Evolutionary conservation across 2,797 vertebrate genomes (phyloP).

Genomic region (Epinephelus malabaricus): DNA sequence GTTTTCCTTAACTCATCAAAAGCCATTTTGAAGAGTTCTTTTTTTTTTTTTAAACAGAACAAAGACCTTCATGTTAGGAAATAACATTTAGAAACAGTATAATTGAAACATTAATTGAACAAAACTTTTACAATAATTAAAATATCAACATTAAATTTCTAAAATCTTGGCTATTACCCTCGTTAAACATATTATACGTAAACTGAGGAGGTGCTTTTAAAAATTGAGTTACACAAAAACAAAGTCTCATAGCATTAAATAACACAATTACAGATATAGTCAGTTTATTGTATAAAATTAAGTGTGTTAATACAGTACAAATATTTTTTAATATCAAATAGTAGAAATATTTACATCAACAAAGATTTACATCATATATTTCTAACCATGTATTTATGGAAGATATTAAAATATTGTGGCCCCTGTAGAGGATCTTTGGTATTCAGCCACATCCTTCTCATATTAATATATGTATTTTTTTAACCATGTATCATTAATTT

Average conservation of each 20-base stretch:
- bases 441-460: slow-evolving; percentile 18
- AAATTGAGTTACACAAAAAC: background rate
- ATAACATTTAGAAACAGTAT: background rate
- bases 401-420: background rate
- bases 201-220: background rate
- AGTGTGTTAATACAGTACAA: slow-evolving; percentile 45
- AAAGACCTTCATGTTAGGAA: background rate
- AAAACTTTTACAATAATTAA: background rate
- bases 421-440: slow-evolving; percentile 51
- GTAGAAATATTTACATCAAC: slow-evolving; percentile 55
- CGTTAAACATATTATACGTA: background rate
- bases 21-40: background rate
- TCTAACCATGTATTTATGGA: slow-evolving; percentile 6
- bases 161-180: background rate
- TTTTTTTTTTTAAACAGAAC: background rate
- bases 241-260: background rate
- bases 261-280: slow-evolving; percentile 17
- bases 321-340: slow-evolving; percentile 37
- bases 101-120: background rate
- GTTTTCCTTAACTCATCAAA: background rate
- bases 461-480: background rate
- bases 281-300: slow-evolving; percentile 54
- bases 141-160: background rate
- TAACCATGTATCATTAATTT: background rate
- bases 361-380: slow-evolving; percentile 26